Evolutionary conservation across 2,888 invertebrate species (phyloP).

Genomic region (Drosophila leonis): DNA sequence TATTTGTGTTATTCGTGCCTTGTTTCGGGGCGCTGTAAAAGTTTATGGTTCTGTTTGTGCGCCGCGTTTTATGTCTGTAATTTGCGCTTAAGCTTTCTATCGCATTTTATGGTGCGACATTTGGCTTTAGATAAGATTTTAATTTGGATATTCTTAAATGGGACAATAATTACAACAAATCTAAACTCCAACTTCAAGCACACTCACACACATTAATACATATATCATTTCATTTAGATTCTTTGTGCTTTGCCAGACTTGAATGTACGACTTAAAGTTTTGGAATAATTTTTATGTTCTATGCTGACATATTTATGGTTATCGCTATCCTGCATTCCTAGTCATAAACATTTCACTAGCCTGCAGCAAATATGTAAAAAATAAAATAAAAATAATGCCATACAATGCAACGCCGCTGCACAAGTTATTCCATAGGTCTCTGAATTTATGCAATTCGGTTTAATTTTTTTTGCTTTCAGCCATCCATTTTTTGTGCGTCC

Average conservation of each 20-base stretch:
- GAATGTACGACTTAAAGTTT: not conserved
- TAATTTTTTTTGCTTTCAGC: constrained; percentile 19
- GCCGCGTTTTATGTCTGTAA: constrained; percentile 52
- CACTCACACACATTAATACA: not conserved
- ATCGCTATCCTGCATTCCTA: constrained; percentile 10
- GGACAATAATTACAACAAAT: constrained; percentile 31
- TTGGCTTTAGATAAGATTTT: constrained; percentile 66
- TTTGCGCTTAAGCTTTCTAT: constrained; percentile 55
- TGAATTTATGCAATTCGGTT: constrained; percentile 71
- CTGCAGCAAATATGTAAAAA: constrained; percentile 48
- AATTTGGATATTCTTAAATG: constrained; percentile 54
- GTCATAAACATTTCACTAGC: constrained; percentile 56
- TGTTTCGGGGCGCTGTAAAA: constrained; percentile 65
- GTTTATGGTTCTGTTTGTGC: constrained; percentile 75
- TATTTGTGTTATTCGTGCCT: constrained; percentile 55
- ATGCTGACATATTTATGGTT: constrained; percentile 50
- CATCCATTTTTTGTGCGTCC: constrained; percentile 41
- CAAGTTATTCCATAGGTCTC: constrained; percentile 37
- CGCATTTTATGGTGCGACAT: constrained; percentile 57
- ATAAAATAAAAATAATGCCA: constrained; percentile 10
- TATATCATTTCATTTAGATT: constrained; percentile 2
- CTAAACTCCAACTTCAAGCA: not conserved
- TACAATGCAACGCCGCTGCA: constrained; percentile 46
- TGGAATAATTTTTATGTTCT: constrained; percentile 4
- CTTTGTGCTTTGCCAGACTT: not conserved